These are phyloP conservation scores for Eleginops maclovinus DNA, from an alignment of 2,113 vertebrate species.

Conservation along the genomic window DNA sequence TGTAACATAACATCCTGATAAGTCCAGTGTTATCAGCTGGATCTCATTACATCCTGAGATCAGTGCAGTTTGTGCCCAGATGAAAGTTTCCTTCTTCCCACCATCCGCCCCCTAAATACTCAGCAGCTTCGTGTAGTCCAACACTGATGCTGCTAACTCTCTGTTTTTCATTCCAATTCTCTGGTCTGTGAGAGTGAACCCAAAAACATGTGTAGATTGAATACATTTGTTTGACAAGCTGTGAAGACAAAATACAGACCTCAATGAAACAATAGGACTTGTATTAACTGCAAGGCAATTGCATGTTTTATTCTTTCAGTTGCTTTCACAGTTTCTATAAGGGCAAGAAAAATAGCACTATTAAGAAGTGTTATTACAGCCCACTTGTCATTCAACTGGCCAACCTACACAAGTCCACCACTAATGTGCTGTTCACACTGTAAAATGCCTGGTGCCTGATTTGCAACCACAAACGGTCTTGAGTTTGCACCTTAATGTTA, in stretches of 20 bases:
- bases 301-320: conserved; percentile 3
- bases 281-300: conserved; percentile 8
- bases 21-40: conserved; percentile 6
- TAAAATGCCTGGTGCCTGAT: background rate
- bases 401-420: background rate
- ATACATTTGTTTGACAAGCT: background rate
- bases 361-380: conserved; percentile 1
- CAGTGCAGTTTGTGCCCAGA: conserved; percentile 27
- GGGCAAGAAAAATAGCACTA: background rate
- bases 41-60: conserved; percentile 27
- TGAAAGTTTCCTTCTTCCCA: conserved; percentile 21
- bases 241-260: conserved; percentile 10
- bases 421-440: background rate
- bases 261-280: conserved; percentile 32
- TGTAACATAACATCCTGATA: background rate
- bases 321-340: conserved; percentile 11
- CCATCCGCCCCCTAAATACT: conserved; percentile 11
- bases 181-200: background rate
- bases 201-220: background rate
- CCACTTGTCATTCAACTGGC: background rate
- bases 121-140: background rate
- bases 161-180: background rate
- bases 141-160: background rate
- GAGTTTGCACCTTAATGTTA: background rate
- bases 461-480: background rate